phyloP scores from a whole-genome alignment of 2,888 invertebrate species.

The Parasteatoda lunata region DNA sequence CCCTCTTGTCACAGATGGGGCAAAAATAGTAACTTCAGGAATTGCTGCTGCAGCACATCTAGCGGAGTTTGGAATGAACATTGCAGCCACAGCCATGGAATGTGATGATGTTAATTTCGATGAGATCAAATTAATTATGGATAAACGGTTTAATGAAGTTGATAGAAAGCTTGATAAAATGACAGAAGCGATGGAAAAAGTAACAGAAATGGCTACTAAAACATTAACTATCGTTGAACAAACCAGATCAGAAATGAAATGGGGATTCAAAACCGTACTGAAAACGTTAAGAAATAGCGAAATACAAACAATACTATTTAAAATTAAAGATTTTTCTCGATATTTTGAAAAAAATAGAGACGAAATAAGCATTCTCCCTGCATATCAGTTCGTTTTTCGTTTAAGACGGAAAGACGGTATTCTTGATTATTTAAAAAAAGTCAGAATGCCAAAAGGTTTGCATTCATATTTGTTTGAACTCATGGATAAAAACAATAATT shows the following conservation, averaged over 20 bases:
- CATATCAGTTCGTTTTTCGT: neutral
- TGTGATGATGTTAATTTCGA: neutral
- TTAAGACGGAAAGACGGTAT: neutral
- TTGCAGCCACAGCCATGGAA: neutral
- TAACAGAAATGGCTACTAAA: neutral
- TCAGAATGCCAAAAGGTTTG: neutral
- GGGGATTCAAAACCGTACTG: neutral
- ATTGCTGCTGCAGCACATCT: no score
- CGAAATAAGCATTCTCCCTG: neutral
- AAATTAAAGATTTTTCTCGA: neutral
- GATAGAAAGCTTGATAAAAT: neutral
- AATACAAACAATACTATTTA: neutral
- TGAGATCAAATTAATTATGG: neutral
- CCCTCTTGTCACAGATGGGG: no score
- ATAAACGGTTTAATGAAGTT: neutral
- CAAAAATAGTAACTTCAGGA: no score
- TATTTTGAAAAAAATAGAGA: neutral
- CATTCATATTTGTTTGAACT: neutral
- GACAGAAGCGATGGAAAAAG: neutral
- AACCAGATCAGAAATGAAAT: neutral
- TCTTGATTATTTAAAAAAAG: neutral
- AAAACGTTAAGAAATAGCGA: neutral
- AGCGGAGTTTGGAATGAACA: neutral
- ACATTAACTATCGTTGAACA: neutral
- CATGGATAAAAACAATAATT: neutral